Evolutionary conservation across 2,797 vertebrate species (phyloP).

Genomic region (Manis crassicaudata): DNA sequence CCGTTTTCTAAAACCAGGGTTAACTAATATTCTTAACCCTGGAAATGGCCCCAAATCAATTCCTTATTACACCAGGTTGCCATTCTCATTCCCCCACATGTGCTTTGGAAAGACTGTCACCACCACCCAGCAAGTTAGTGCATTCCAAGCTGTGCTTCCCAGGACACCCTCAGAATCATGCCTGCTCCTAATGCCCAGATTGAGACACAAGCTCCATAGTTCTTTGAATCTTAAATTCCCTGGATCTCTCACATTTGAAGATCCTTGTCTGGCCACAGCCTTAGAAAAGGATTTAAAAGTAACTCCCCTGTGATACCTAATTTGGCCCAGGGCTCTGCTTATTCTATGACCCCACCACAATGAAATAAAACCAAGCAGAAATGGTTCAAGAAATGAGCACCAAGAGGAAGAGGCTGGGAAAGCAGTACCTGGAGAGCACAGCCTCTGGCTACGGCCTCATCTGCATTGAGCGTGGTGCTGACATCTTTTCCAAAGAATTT

Average conservation of each 20-base stretch:
- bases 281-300: neutral
- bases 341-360: accelerated
- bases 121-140: neutral
- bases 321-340: neutral
- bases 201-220: neutral
- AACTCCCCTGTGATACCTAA: neutral
- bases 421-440: conserved; percentile 87
- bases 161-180: neutral
- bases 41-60: neutral
- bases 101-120: too few species aligned
- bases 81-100: neutral
- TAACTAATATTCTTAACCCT: neutral
- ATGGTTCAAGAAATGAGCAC: accelerated
- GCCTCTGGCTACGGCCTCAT: conserved; percentile 89
- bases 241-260: neutral
- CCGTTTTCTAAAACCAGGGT: neutral
- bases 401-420: neutral
- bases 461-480: conserved; percentile 90
- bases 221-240: neutral
- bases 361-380: too few species aligned
- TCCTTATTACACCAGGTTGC: neutral
- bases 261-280: neutral
- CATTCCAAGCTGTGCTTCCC: neutral
- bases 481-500: conserved; percentile 89
- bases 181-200: neutral